Evolutionary conservation across 2,888 invertebrate species (phyloP), one percentile per base, ranked within the genome.

Genomic region (Drosophila colorata): DNA sequence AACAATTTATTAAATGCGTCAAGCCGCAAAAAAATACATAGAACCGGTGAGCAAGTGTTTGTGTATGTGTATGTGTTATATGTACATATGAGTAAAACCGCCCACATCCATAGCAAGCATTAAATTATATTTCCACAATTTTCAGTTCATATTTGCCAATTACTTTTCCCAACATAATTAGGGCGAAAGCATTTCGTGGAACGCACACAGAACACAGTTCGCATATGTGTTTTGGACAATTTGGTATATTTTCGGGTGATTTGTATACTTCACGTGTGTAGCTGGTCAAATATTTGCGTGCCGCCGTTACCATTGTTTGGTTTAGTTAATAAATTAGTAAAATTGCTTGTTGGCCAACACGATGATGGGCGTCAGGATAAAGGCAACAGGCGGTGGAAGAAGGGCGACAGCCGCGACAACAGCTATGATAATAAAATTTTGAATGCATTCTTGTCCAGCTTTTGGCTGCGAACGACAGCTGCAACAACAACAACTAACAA

Each of bases 261-360:
- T 66, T 51, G 41, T 43, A 9, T 25, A 28, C 35, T 41, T 25
- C 25, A 14, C 33, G 9, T 33, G 14, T n/a, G 11, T 5, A 9
- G 37, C 43, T 61, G 56, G 23, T 59, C 74, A 88, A 86, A 88
- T 83, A 78, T 85, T 83, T 83, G 70, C 66, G 58, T 58, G 44
- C 60, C 64, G 60, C 28, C 49, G 47, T 38, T 63, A 20, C 59
- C 55, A 69, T 59, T 79, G 70, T 76, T 80, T 73, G 67, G 68
- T 61, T 75, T 74, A 83, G 87, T 86, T 86, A 77, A 86, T 88
- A 80, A 86, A 86, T 86, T 88, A 88, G 86, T 79, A 71, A 83
- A 83, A 86, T 82, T 85, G 66, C 68, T 48, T 46, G 60, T 46
- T 60, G 52, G 71, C 43, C 57, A 66, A 64, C 14, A 31, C 43